A percentile compares a stretch with the other conserved stretches of the same genome.
These are phyloP conservation scores for Rugalucina vietnamica DNA, from an alignment of 2,888 invertebrate species.

Conservation along the genomic window DNA sequence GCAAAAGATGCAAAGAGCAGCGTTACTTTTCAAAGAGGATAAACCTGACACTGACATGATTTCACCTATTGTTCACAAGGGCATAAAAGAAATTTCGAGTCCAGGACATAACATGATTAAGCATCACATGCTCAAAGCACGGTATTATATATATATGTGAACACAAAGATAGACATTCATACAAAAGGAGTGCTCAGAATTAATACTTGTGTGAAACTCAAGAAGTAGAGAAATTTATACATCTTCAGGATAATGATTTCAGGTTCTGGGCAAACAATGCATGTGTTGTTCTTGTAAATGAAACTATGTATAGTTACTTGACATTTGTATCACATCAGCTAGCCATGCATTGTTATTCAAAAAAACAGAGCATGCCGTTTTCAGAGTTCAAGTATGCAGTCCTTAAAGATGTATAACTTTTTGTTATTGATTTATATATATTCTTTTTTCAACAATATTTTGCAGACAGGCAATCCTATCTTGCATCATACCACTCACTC, in stretches of 20 bases:
- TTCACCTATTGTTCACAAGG: neutral
- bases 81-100: neutral
- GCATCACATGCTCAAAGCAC: constrained; percentile 65
- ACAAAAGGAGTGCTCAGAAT: constrained; percentile 53
- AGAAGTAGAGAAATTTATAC: neutral
- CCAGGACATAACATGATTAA: constrained; percentile 6
- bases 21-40: no score
- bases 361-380: no score
- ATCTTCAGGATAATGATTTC: neutral
- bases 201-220: constrained; percentile 56
- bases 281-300: neutral
- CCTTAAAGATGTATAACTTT: no score
- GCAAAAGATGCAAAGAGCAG: no score
- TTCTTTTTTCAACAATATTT: no score
- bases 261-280: neutral
- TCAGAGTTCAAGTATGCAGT: no score
- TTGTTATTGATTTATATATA: no score
- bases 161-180: constrained; percentile 53
- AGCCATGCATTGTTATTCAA: no score
- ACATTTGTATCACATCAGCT: no score
- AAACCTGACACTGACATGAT: neutral
- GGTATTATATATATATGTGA: constrained; percentile 64
- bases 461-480: no score
- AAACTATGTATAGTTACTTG: no score
- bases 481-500: no score